phyloP scores from a whole-genome alignment of 2,797 vertebrate genomes.

The Eulemur coronatus region DNA sequence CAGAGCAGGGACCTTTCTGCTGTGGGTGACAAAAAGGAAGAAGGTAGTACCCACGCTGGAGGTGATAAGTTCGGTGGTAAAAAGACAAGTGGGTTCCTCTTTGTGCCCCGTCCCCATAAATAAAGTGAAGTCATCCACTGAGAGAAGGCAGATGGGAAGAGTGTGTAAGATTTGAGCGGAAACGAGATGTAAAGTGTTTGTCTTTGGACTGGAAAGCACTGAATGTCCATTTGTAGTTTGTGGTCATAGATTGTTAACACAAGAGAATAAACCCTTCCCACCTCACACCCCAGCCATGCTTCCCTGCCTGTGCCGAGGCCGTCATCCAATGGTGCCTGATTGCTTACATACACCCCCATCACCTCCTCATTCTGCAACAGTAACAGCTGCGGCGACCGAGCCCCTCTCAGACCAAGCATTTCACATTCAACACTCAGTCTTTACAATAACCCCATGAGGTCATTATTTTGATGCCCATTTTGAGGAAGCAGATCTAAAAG shows the following conservation, averaged over 20 bases:
- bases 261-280: background rate
- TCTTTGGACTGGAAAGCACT: background rate
- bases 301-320: fast-evolving
- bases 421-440: background rate
- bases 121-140: background rate
- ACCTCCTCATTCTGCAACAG: background rate
- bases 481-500: background rate
- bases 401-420: background rate
- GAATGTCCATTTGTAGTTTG: background rate
- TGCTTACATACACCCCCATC: background rate
- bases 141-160: background rate
- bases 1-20: background rate
- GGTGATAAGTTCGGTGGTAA: background rate
- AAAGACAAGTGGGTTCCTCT: background rate
- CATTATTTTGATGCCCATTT: background rate
- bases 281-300: background rate
- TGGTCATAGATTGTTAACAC: background rate
- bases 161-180: background rate
- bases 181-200: background rate
- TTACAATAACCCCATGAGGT: background rate
- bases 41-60: background rate
- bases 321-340: background rate
- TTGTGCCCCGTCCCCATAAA: background rate
- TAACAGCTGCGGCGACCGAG: background rate
- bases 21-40: background rate